Evolutionary conservation across 2,113 vertebrate genomes (phyloP).

Genomic region (Mormyrus lacerda): DNA sequence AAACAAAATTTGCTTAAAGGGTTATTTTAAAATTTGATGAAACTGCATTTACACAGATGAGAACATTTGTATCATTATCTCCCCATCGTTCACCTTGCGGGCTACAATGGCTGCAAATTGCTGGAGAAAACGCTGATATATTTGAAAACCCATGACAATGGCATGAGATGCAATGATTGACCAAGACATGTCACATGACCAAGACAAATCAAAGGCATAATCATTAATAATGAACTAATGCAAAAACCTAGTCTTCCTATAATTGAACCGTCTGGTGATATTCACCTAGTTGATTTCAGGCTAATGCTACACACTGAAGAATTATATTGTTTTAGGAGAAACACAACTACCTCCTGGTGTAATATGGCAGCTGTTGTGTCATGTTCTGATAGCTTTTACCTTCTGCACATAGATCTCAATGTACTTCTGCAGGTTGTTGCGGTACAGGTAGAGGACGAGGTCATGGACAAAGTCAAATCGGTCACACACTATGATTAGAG

Average conservation of each 20-base stretch:
- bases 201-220: not conserved
- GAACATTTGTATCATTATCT: not conserved
- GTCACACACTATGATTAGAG: conserved; percentile 87
- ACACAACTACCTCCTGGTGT: not conserved
- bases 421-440: conserved; percentile 89
- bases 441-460: conserved; percentile 82
- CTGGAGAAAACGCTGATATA: not conserved
- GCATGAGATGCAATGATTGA: not conserved
- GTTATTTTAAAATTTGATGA: not conserved
- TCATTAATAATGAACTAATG: not conserved
- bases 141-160: not conserved
- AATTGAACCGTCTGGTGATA: not conserved
- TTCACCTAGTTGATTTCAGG: not conserved
- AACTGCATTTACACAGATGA: not conserved
- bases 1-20: not conserved
- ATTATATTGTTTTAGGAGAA: not conserved
- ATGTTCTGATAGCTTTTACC: conserved; percentile 51
- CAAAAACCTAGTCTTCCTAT: not conserved
- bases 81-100: not conserved
- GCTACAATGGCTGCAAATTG: not conserved
- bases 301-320: not conserved
- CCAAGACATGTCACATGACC: not conserved
- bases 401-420: conserved; percentile 93
- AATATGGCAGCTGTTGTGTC: not conserved
- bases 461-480: conserved; percentile 89